Evolutionary conservation across 2,888 invertebrate species (phyloP), one percentile per base, ranked within the genome.

Genomic region (Spilosoma lubricipeda): DNA sequence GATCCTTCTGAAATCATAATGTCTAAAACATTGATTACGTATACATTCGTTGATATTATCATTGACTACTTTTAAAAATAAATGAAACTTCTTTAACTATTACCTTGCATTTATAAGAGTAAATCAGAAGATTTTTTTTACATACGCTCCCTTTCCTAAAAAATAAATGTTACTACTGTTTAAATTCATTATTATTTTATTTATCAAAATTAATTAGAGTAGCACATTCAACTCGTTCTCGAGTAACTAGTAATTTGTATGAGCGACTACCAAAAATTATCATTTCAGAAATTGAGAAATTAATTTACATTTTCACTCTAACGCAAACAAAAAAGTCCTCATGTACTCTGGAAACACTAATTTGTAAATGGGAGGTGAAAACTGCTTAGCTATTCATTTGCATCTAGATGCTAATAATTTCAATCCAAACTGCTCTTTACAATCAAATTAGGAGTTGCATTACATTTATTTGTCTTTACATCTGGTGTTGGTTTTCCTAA

Each of bases 251-350:
- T 56, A 56, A 56, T 56, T 56, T 56, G 71, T 83, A 85, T 80
- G 83, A 85, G 83, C 86, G 83, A 82, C 87, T 87, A 82, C 85
- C 88, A n/a, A 89, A 91, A 93, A 92, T 90, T 90, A 88, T 90
- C 86, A 86, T 92, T 91, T 89, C 87, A 90, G 92, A 91, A 93
- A 90, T 88, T 91, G 85, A 83, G 86, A 90, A 92, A 93, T 93
- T 92, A 93, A 93, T 93, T 93, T 92, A 90, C 92, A 93, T 93
- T 92, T 91, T 87, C 88, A 87, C 92, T 89, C 91, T 93, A 90
- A 92, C 90, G 90, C 92, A 91, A 92, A 93, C 92, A 92, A 91
- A 88, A 89, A 86, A 88, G 86, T 88, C 79, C 80, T 78, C 81
- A 79, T 79, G 84, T 85, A 86, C 88, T 88, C 82, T 87, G 86